Evolutionary conservation across 2,113 vertebrate genomes (phyloP).

Genomic region (Melanerpes aurifrons): DNA sequence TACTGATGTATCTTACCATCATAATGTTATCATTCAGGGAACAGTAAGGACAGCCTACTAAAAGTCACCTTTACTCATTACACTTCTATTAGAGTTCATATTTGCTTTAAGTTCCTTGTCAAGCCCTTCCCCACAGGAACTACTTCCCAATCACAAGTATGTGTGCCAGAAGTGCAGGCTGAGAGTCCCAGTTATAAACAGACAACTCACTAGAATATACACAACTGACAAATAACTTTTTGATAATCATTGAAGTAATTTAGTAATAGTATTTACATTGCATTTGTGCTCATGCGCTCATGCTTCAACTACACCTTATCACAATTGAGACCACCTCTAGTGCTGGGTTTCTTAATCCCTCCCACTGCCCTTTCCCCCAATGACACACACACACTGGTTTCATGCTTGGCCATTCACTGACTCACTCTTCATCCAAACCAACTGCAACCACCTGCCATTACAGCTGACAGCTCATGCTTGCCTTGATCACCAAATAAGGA

Average conservation of each 20-base stretch:
- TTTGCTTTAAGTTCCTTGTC: background rate
- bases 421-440: background rate
- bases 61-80: background rate
- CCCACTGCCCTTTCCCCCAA: background rate
- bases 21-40: background rate
- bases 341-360: background rate
- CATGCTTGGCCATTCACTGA: background rate
- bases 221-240: conserved; percentile 58
- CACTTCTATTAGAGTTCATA: background rate
- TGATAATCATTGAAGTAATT: conserved; percentile 65
- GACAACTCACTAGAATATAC: conserved; percentile 29
- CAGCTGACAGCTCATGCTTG: background rate
- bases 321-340: conserved; percentile 27
- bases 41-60: background rate
- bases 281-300: conserved; percentile 27
- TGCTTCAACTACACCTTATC: conserved; percentile 19
- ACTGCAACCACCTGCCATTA: background rate
- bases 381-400: background rate
- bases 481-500: background rate
- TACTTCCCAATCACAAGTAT: conserved; percentile 32
- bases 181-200: conserved; percentile 23
- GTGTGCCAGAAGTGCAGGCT: conserved; percentile 52
- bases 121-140: background rate
- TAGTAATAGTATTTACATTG: conserved; percentile 29
- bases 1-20: background rate